A percentile compares a stretch with the other conserved stretches of the same genome.
These are phyloP conservation scores for Hemicordylus capensis DNA, from an alignment of 2,113 vertebrate genomes.

Conservation along the genomic window DNA sequence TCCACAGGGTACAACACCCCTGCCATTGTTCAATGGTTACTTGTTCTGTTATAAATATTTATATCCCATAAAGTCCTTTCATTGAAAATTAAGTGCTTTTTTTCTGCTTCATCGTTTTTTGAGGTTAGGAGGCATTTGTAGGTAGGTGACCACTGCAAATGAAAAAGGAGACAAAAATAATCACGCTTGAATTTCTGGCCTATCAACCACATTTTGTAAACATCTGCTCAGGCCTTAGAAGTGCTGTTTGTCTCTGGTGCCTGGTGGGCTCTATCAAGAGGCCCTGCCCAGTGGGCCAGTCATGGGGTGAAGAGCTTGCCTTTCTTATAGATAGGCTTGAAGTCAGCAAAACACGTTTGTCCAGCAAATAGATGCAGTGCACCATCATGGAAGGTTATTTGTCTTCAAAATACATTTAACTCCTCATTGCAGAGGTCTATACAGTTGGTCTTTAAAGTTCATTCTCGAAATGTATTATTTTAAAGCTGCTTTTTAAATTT, in stretches of 20 bases:
- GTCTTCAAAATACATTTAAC: not conserved
- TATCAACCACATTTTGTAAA: not conserved
- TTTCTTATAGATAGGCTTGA: slow-evolving; percentile 11
- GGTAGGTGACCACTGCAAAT: not conserved
- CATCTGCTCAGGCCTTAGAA: not conserved
- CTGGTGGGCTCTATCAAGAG: not conserved
- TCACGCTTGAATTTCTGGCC: not conserved
- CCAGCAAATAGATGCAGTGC: slow-evolving; percentile 4
- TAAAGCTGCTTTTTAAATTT: slow-evolving; percentile 44
- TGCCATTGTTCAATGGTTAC: not conserved
- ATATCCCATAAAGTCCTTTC: not conserved
- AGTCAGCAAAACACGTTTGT: slow-evolving; percentile 12
- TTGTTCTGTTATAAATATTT: not conserved
- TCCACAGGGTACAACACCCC: not conserved
- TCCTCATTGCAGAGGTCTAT: slow-evolving; percentile 26
- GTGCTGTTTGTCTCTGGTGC: not conserved
- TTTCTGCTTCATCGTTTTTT: not conserved
- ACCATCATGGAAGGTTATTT: slow-evolving; percentile 10
- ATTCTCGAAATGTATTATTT: slow-evolving; percentile 30
- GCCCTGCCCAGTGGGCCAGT: not conserved
- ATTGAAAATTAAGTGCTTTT: not conserved
- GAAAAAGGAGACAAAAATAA: not conserved
- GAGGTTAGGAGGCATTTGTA: not conserved
- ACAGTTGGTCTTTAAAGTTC: slow-evolving; percentile 35
- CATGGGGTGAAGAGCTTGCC: not conserved